Percentiles rank a stretch among this genome's conserved stretches.
phyloP scores from a whole-genome alignment of 2,113 vertebrate genomes.

The Tetraodon nigroviridis region DNA sequence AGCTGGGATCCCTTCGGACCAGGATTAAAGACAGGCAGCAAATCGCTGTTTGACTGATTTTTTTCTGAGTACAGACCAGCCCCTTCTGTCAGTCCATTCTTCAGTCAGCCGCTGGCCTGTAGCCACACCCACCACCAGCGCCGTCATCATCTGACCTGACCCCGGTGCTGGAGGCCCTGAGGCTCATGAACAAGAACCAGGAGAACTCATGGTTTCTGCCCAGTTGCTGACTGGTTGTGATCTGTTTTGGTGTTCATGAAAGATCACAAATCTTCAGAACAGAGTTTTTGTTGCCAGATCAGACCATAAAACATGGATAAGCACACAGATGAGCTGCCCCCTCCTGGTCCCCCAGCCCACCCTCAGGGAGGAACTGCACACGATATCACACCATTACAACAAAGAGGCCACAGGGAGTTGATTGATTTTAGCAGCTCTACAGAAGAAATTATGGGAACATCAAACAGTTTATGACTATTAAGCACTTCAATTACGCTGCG shows the following conservation, averaged over 20 bases:
- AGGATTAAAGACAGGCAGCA: no score
- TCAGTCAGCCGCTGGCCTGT: no score
- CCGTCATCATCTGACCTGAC: no score
- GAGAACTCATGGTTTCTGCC: not conserved
- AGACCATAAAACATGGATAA: not conserved
- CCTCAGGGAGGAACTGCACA: constrained; percentile 1
- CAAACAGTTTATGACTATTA: constrained; percentile 41
- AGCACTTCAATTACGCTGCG: constrained; percentile 39
- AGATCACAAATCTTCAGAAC: not conserved
- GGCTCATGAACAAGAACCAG: no score
- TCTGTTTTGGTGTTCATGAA: no score
- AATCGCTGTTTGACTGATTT: no score
- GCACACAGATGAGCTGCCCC: constrained; percentile 6
- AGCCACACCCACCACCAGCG: no score
- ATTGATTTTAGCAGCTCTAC: constrained; percentile 34
- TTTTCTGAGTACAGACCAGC: no score
- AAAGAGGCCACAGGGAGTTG: constrained; percentile 27
- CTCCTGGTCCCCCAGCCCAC: not conserved
- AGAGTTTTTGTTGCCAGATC: not conserved
- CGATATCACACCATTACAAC: constrained; percentile 17
- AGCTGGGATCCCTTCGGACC: no score
- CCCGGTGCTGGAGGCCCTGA: no score
- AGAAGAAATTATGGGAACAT: constrained; percentile 49
- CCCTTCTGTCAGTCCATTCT: no score
- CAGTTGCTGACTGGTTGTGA: not conserved